Evolutionary conservation across 2,113 vertebrate species (phyloP).

Genomic region (Cyanoramphus novaezelandiae): DNA sequence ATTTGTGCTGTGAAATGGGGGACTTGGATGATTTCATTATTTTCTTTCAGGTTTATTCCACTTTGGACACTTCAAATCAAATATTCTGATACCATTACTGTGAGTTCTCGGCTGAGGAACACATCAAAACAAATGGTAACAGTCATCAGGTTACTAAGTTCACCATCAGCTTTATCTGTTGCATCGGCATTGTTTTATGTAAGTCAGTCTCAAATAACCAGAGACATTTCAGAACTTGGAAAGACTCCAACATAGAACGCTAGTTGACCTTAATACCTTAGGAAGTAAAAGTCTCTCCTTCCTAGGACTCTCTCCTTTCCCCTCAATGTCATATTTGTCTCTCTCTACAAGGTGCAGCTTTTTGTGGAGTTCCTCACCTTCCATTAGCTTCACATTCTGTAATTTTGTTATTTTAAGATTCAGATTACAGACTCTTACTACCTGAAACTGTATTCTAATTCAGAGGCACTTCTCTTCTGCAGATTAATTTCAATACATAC

Average conservation of each 20-base stretch:
- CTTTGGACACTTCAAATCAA: background rate
- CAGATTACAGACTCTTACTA: background rate
- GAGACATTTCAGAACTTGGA: background rate
- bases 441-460: background rate
- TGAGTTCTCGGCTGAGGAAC: background rate
- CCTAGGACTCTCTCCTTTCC: background rate
- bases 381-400: background rate
- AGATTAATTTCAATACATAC: background rate
- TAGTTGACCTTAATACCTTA: background rate
- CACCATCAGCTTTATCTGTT: background rate
- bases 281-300: background rate
- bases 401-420: background rate
- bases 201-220: slow-evolving; percentile 1
- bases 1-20: background rate
- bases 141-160: background rate
- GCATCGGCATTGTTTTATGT: background rate
- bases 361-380: background rate
- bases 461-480: background rate
- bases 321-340: background rate
- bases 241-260: background rate
- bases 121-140: background rate
- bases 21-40: slow-evolving; percentile 12
- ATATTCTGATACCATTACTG: background rate
- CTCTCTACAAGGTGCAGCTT: background rate
- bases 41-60: slow-evolving; percentile 24